Evolutionary conservation across 2,113 vertebrate species (phyloP).

Genomic region (Garra rufa): DNA sequence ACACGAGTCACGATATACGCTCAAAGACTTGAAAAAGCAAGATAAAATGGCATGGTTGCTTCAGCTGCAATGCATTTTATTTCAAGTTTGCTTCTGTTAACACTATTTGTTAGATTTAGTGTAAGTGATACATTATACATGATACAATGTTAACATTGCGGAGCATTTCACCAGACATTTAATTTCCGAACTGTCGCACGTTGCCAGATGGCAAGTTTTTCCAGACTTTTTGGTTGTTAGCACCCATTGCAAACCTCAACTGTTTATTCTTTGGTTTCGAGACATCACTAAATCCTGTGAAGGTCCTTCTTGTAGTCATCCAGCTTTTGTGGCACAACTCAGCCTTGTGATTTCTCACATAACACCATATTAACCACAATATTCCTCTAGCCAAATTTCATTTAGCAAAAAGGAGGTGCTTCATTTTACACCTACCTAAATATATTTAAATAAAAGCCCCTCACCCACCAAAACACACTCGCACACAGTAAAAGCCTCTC

Average conservation of each 20-base stretch:
- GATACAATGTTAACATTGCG: background rate
- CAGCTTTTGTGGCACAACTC: background rate
- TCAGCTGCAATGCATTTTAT: background rate
- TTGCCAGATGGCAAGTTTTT: background rate
- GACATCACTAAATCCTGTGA: background rate
- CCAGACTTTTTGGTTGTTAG: background rate
- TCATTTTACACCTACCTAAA: background rate
- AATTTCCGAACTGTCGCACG: background rate
- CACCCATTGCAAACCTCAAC: background rate
- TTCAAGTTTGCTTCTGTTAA: background rate
- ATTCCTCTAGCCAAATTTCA: background rate
- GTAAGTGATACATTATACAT: background rate
- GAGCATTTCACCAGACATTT: background rate
- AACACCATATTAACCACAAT: background rate
- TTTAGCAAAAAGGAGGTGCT: background rate
- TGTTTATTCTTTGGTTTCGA: slow-evolving; percentile 4
- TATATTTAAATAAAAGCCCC: slow-evolving; percentile 23
- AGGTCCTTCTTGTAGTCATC: background rate
- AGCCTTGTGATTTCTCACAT: background rate
- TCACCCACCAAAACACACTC: background rate
- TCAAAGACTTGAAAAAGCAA: background rate
- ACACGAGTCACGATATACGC: background rate
- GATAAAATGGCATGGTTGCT: background rate
- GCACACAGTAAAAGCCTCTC: slow-evolving; percentile 43
- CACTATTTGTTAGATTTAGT: background rate